Evolutionary conservation across 2,888 invertebrate species (phyloP), one percentile per base, ranked within the genome.

Genomic region (Spodoptera exigua): DNA sequence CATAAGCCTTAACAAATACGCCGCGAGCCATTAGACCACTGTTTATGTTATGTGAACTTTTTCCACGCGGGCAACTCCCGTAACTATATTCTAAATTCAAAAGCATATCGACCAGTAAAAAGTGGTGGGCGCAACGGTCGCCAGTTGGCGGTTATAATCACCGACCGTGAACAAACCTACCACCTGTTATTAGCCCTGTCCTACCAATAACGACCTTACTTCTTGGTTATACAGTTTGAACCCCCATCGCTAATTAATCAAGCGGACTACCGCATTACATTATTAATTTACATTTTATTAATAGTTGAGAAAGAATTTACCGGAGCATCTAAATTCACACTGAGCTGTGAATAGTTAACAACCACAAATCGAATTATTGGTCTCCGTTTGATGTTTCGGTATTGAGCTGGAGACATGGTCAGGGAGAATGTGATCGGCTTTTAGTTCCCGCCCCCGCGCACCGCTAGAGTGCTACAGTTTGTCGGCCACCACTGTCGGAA

Each of bases 81-180:
- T 40, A 57, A 61, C 45, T 66, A 59, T 61, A 71, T 66, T 69
- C 70, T 52, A 69, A 70, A 74, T 77, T 70, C 67, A 76, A 71
- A 78, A 71, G 77, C 76, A 76, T 78, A 79, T 72, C 63, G 74
- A 70, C 75, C 76, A 64, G 78, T 79, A 80, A 78, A 80, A 81
- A 76, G 70, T 73, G 51, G 56, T 64, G 61, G 60, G 80, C 71
- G 76, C 87, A 89, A 88, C 91, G 88, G 90, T 87, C 86, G 80
- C 65, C 78, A 39, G 79, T 79, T 79, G 87, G 83, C 93, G 90
- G 93, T 92, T 92, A 84, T 65, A 82, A 63, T 70, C 90, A 91
- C 75, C 65, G 60, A 89, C 82, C 93, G 92, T 92, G 90, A 93
- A 92, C 82, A 79, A 78, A 79, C 61, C 57, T 37, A 60, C 76